Evolutionary conservation across 1,140 invertebrate species (phyloP).

Genomic region (Oncopeltus fasciatus): DNA sequence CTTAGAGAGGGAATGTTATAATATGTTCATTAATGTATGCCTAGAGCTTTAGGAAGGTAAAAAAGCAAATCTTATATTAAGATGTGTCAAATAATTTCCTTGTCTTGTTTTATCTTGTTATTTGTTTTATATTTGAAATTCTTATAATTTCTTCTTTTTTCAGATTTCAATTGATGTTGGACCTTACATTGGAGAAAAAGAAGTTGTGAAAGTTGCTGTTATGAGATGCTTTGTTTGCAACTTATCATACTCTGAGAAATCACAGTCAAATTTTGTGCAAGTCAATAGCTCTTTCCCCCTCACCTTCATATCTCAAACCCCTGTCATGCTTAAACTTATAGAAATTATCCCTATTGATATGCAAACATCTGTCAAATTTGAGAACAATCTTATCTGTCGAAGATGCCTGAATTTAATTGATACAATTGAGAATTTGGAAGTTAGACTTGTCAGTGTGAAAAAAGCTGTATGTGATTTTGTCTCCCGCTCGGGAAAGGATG

Average conservation of each 20-base stretch:
- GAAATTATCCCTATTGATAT: conserved; percentile 1
- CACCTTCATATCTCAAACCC: conserved; percentile 1
- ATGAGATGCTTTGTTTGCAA: background rate
- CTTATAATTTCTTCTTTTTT: background rate
- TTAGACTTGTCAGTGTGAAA: background rate
- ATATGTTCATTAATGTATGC: too few species aligned
- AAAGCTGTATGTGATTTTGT: background rate
- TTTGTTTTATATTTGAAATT: background rate
- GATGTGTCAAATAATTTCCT: too few species aligned
- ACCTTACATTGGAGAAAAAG: background rate
- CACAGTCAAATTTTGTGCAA: background rate
- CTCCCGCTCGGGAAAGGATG: background rate
- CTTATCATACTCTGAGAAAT: background rate
- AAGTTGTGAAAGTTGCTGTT: background rate
- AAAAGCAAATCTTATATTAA: too few species aligned
- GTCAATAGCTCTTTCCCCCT: background rate
- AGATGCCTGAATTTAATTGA: conserved; percentile 7
- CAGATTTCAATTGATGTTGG: conserved; percentile 3
- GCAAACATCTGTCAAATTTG: conserved; percentile 2
- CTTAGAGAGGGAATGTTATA: too few species aligned
- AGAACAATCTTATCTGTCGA: background rate
- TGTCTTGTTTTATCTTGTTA: too few species aligned
- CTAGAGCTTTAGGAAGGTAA: too few species aligned
- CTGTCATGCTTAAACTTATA: background rate
- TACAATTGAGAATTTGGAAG: background rate